A percentile compares a stretch with the other conserved stretches of the same genome.
phyloP scores from a whole-genome alignment of 2,797 vertebrate species.

The Hyperoplus immaculatus region DNA sequence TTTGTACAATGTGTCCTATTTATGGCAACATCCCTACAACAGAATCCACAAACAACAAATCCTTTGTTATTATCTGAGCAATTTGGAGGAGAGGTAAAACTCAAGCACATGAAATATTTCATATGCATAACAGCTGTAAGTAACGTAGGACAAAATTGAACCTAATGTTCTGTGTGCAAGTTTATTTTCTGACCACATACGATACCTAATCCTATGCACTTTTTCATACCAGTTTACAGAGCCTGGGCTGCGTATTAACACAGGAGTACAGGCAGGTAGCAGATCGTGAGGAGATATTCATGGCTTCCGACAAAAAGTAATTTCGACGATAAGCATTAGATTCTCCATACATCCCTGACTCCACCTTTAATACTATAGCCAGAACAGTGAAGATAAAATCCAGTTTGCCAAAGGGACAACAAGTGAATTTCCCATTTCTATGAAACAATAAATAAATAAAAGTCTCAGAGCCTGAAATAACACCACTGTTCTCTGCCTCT shows the following conservation, averaged over 20 bases:
- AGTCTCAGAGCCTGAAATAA: slow-evolving; percentile 55
- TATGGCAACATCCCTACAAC: background rate
- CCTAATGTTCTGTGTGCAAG: background rate
- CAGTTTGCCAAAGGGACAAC: background rate
- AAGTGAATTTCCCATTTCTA: background rate
- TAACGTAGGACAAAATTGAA: background rate
- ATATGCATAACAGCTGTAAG: background rate
- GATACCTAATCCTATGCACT: no score
- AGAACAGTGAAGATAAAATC: slow-evolving; percentile 3
- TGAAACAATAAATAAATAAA: slow-evolving; percentile 8
- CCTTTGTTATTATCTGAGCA: background rate
- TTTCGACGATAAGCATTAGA: no score
- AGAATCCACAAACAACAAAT: background rate
- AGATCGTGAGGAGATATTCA: no score
- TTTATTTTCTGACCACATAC: background rate
- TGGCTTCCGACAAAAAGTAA: no score
- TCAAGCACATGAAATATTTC: background rate
- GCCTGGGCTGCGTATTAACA: no score
- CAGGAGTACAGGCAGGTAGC: no score
- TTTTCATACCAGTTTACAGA: no score
- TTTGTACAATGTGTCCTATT: background rate
- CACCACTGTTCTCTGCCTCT: slow-evolving; percentile 30
- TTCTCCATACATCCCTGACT: no score
- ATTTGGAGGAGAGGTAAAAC: background rate
- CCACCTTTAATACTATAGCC: background rate